Evolutionary conservation across 1,140 invertebrate species (phyloP), one percentile per base, ranked within the genome.

Genomic region (Heterodera schachtii): DNA sequence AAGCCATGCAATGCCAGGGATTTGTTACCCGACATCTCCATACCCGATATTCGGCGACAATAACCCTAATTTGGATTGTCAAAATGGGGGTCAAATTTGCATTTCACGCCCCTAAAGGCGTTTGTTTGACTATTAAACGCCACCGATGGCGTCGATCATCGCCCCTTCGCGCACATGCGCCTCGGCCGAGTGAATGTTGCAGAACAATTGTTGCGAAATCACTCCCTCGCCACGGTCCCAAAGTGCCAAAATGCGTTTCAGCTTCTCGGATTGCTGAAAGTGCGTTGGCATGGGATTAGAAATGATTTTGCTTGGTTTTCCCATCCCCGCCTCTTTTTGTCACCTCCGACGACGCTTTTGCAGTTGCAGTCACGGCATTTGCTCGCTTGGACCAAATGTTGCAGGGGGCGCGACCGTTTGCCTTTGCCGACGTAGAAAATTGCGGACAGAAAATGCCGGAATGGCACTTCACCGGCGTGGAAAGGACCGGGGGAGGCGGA

Each of bases 81-180:
- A 31, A 31, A 31, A 31, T 31, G 31, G 31, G 1, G 31, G 31
- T 31, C 31, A 1, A 31, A 31, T 31, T 31, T 31, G 31, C 31
- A 31, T 31, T n/a, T n/a, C n/a, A n/a, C n/a, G n/a, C 1, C 31
- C 31, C 31, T 31, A 31, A 31, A n/a, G n/a, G n/a, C n/a, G n/a
- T n/a, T n/a, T n/a, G n/a, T n/a, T n/a, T n/a, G n/a, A n/a, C 31
- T 31, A 31, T 31, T 31, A 5, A 44, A 67, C 85, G 85, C 85
- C 31, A 85, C 94, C 94, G 52, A 98, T 88, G 0, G 95, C 94
- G 85, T 95, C 94, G 31, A 98, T 96, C 92, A 98, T 98, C 41
- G 94, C 93, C 1, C 95, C 76, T 91, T 98, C 96, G 81, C 96
- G 92, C 0, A 95, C 96, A 85, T 94, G 95, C 3, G 96, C 96